Evolutionary conservation across 2,113 vertebrate genomes (phyloP), one percentile per base, ranked within the genome.

Genomic region (Numenius arquata): DNA sequence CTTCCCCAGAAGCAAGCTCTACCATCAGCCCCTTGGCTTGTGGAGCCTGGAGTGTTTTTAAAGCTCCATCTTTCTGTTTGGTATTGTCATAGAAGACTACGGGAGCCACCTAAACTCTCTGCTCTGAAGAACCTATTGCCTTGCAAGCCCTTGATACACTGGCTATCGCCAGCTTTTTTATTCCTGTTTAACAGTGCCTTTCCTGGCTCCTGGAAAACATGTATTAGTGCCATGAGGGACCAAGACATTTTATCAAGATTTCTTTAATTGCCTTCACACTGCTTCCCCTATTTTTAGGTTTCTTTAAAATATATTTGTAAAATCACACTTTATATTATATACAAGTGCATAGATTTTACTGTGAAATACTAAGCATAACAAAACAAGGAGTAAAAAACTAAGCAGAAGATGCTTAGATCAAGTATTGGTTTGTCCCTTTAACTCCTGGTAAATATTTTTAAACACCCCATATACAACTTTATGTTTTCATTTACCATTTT

Each of bases 61-160:
- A 55, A 76, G 29, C 43, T 84, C 25, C 11, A 18, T 36, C 85
- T 36, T 55, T 47, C 30, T 71, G 50, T 40, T 56, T 61, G 2
- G 1, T 15, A 12, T 16, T 23, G 30, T 68, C 41, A 68, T 0
- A 50, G 53, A 34, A 61, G 55, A 52, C 40, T 41, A 32, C 0
- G 0, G 14, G 17, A 93, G 32, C 19, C 30, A 48, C 11, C 43
- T 56, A 38, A 76, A 90, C 43, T 29, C 68, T 29, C 7, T 50
- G 20, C 40, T 89, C 77, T 77, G 38, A 61, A 56, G 8, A 76
- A 68, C 41, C 22, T 17, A 32, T 29, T 47, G 41, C 56, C 62
- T 34, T 36, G 26, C n/a, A 61, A 80, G 36, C 23, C n/a, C 10
- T 10, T 41, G 36, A 36, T 13, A 70, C 12, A 3, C 1, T 32